phyloP scores from a whole-genome alignment of 2,888 invertebrate genomes.

The Caenorhabditis doughertyi region DNA sequence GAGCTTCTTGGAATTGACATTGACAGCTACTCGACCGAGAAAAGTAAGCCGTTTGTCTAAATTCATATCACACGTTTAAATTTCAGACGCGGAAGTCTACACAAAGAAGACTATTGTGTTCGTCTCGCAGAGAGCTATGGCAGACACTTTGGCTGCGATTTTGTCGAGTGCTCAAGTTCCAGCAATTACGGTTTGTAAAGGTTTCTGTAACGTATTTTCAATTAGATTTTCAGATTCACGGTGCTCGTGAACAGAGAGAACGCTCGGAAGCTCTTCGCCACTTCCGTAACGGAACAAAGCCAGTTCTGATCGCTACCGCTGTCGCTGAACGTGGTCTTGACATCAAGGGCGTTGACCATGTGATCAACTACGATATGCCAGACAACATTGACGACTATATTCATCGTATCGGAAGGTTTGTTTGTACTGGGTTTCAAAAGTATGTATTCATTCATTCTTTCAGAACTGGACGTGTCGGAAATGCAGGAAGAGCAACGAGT shows the following conservation, averaged over 20 bases:
- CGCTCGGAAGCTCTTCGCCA: slow-evolving; percentile 88
- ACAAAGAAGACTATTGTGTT: slow-evolving; percentile 87
- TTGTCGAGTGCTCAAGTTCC: slow-evolving; percentile 89
- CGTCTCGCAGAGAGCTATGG: slow-evolving; percentile 92
- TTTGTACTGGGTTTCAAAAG: neutral
- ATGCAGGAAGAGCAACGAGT: slow-evolving; percentile 84
- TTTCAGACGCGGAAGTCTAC: slow-evolving; percentile 66
- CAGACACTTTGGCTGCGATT: slow-evolving; percentile 92
- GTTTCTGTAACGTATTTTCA: neutral
- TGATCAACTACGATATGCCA: slow-evolving; percentile 85
- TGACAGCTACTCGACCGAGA: slow-evolving; percentile 52
- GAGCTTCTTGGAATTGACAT: slow-evolving; percentile 86
- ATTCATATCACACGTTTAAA: neutral
- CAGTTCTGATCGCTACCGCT: slow-evolving; percentile 91
- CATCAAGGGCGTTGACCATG: slow-evolving; percentile 83
- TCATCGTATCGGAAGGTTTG: slow-evolving; percentile 84
- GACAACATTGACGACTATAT: slow-evolving; percentile 84
- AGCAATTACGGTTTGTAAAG: slow-evolving; percentile 86
- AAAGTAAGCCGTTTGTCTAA: slow-evolving; percentile 32
- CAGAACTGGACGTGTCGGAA: slow-evolving; percentile 84
- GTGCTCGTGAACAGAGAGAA: slow-evolving; percentile 85
- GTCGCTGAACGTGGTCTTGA: slow-evolving; percentile 91
- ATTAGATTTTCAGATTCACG: slow-evolving; percentile 86
- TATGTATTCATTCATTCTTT: neutral
- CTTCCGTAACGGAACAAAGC: slow-evolving; percentile 85